Evolutionary conservation across 2,797 vertebrate species (phyloP), one percentile per base, ranked within the genome.

Genomic region (Falco berigora): DNA sequence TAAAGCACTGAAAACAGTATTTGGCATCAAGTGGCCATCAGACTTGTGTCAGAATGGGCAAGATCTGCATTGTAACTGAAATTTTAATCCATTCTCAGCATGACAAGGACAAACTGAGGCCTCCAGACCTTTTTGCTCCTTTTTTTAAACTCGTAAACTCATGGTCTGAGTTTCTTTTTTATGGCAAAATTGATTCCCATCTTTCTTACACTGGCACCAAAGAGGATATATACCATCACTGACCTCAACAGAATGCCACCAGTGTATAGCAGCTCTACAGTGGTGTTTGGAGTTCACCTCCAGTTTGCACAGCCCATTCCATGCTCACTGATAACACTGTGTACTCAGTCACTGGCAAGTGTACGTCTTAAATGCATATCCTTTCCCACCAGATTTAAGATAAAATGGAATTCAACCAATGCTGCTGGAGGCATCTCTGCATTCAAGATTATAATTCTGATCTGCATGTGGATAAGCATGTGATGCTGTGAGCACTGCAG

Each of bases 401-500:
- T 38, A 47, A 89, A 91, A 87, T 49, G 12, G 8, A 92, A 83
- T 56, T 82, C 59, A 76, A 5, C 4, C 12, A 13, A 1, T 0
- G 0, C 34, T 79, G 22, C 46, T 77, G 58, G 53, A 68, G 25
- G 15, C 86, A 77, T 71, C 44, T 49, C 25, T 53, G 12, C 13
- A 6, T 6, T 67, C 16, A 9, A 6, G n/a, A 10, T 47, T 63
- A 14, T 82, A 69, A 34, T 61, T 69, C 40, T 71, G 36, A 19
- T 50, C 44, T 61, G 40, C n/a, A 53, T 6, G 2, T 7, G 4
- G 32, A n/a, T 21, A 42, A 47, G 36, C 11, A 8, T 0, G 0
- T 44, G 61, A 20, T 64, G 36, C 62, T 71, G 23, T 62, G 67
- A 88, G 18, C 14, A 17, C 30, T 50, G 28, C 28, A 46, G 56